These are phyloP conservation scores for Nemotelus nigrinus DNA, from an alignment of 2,888 invertebrate species.

Conservation along the genomic window DNA sequence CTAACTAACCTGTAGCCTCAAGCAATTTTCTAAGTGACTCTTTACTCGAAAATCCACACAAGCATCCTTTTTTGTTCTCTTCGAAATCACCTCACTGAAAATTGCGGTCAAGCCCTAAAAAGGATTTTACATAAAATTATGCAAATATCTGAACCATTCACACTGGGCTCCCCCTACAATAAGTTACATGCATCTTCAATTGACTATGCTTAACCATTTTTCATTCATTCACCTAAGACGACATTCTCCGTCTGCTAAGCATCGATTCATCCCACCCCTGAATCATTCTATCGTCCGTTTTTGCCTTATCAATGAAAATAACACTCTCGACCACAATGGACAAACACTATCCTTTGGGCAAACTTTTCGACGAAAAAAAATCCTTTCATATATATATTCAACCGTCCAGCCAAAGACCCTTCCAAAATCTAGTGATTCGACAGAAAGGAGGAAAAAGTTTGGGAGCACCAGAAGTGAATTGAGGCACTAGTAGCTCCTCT, in stretches of 20 bases:
- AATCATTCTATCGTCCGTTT: too few species aligned
- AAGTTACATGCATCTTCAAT: background rate
- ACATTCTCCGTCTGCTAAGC: too few species aligned
- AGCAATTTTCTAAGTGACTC: too few species aligned
- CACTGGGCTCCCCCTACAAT: too few species aligned
- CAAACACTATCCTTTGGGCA: constrained; percentile 26
- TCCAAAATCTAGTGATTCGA: too few species aligned
- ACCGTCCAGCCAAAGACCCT: too few species aligned
- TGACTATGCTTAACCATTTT: background rate
- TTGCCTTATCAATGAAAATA: background rate
- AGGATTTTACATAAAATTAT: constrained; percentile 45
- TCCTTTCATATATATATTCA: background rate
- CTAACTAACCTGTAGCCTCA: too few species aligned
- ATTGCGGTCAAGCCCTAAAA: constrained; percentile 36
- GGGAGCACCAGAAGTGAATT: too few species aligned
- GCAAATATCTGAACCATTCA: constrained; percentile 34
- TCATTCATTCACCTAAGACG: background rate
- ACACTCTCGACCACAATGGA: constrained; percentile 26
- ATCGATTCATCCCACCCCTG: too few species aligned
- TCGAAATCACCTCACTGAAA: background rate
- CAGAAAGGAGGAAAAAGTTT: too few species aligned
- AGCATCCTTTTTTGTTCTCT: background rate
- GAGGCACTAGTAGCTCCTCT: too few species aligned
- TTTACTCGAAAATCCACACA: too few species aligned
- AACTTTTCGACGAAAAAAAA: constrained; percentile 11